Evolutionary conservation across 2,888 invertebrate genomes (phyloP), one percentile per base, ranked within the genome.

Genomic region (Ophonus ardosiacus): DNA sequence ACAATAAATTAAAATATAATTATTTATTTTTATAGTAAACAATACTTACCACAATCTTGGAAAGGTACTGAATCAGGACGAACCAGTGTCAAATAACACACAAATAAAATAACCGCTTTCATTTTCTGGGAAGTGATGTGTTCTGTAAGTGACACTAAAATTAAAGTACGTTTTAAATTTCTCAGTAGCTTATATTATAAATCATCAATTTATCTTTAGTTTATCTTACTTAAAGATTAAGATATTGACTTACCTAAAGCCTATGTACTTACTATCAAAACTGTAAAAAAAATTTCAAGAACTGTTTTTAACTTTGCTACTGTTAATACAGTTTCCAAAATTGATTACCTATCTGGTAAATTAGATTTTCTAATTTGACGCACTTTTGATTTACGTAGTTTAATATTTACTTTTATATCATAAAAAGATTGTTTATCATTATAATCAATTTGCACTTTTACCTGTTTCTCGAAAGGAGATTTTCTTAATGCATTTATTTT

Each of bases 1-100:
- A 13, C 1, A 10, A 10, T 51, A 4, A 10, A 8, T 51, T 51
- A 51, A 51, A 51, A 51, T 51, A 51, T 1, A 51, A 51, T 51
- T 51, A 51, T 10, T 13, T 8, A 31, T 5, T 10, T 13, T 5
- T 10, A 51, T 74, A 15, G n/a, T 40, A 74, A 74, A 76, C 18
- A 7, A 0, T 74, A 86, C 87, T 86, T 86, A 87, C 87, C 87
- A 85, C 87, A 87, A 78, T 87, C 87, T 56, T 85, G 85, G 81
- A 86, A 87, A 10, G 85, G 85, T 8, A 87, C 86, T 15, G 86
- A 57, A 57, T 74, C 86, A 10, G 85, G 61, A 13, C 57, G 18
- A 7, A 78, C 85, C 17, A 43, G 38, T 8, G 40, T 40, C 17
- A 40, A 18, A 18, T 40, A 40, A 38, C 76, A 51, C 57, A 79